Percentiles rank a stretch among this genome's conserved stretches.
These are phyloP conservation scores for Epinotia bilunana DNA, from an alignment of 2,888 invertebrate species.

Conservation along the genomic window DNA sequence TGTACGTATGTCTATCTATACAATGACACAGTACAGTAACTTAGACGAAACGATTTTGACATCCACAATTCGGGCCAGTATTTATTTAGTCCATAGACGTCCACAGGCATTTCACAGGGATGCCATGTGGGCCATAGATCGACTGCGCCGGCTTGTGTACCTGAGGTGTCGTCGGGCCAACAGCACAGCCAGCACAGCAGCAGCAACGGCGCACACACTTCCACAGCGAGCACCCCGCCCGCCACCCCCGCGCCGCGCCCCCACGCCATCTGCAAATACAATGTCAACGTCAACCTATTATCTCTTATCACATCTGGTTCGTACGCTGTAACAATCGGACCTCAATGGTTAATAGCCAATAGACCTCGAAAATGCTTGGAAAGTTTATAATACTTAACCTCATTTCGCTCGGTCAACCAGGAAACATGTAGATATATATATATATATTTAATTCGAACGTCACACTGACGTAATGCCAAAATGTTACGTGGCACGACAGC, in stretches of 20 bases:
- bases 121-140: too few species aligned
- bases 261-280: slow-evolving; percentile 47
- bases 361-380: too few species aligned
- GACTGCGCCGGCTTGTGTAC: slow-evolving; percentile 49
- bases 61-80: background rate
- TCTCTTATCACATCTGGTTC: background rate
- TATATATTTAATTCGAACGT: too few species aligned
- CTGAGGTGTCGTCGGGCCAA: slow-evolving; percentile 74
- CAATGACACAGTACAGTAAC: too few species aligned
- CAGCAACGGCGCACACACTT: slow-evolving; percentile 66
- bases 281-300: background rate
- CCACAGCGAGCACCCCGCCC: slow-evolving; percentile 54
- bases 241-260: slow-evolving; percentile 50
- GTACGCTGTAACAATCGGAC: too few species aligned
- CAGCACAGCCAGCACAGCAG: slow-evolving; percentile 78
- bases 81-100: background rate
- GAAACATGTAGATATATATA: too few species aligned
- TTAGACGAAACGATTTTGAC: background rate
- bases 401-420: too few species aligned
- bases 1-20: too few species aligned
- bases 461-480: too few species aligned
- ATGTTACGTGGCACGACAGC: too few species aligned
- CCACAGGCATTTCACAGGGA: background rate
- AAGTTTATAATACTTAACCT: too few species aligned
- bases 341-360: too few species aligned